Base-by-base conservation (phyloP, 1,140 invertebrate genomes). In the Meloidogyne floridensis region DNA sequence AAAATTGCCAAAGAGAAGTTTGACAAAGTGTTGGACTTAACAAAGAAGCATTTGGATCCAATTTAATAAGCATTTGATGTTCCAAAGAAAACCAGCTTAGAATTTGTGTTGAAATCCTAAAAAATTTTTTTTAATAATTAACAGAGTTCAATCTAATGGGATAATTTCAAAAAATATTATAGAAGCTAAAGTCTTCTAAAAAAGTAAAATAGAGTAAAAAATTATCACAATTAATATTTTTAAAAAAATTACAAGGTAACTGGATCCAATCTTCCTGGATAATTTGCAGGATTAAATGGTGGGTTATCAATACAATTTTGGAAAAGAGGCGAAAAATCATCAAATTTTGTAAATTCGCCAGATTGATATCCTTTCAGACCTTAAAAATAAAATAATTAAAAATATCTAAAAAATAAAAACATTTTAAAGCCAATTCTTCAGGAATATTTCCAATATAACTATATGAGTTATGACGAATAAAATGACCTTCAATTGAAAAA, bases 61-160 rank as follows among this genome's bases (percentile, higher is more conserved):
- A 81, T 42, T 72, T 74, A 20, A 75, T 32, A 10, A 81, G 80
- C 65, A 75, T 71, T 56, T 77, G 72, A 51, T 81, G 74, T 20
- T 81, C 80, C 53, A 81, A 32, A 47, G 75, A 74, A 72, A 81
- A 71, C 80, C 80, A 81, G 11, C 72, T 75, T 15, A 81, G 53
- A 65, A 81, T 72, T 42, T 81, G 80, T 15, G 72, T 65, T 13
- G 74, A 1, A 42, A 81, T 75, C 20, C 80, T 81, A 72, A 69
- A 81, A 71, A 13, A 51, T 74, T 75, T 80, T 11, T 54, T 54
- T 32, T n/a, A 32, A 32, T 32, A 32, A 32, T 32, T 32, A 32
- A 32, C 32, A 32, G 32, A 32, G 1, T 32, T 2, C 32, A 32
- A 32, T 32, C 32, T 32, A 2, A 32, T 32, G 1, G 32, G 32